A percentile compares a stretch with the other conserved stretches of the same genome.
These are phyloP conservation scores for Tetramorium parvispinum DNA, from an alignment of 1,140 invertebrate genomes.

Conservation along the genomic window DNA sequence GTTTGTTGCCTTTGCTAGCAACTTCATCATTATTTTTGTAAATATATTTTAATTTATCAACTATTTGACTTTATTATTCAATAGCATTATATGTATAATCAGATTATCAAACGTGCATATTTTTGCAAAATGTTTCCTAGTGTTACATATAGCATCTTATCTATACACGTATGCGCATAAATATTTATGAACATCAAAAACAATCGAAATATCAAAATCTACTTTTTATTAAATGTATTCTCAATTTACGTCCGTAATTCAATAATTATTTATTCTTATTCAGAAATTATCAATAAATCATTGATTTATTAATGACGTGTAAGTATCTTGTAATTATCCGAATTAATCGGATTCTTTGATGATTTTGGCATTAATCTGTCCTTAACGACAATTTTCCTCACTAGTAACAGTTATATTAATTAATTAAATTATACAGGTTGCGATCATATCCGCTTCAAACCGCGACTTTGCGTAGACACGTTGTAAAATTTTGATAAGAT, in stretches of 20 bases:
- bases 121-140: not conserved
- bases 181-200: not conserved
- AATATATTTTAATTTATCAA: not conserved
- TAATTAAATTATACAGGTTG: not conserved
- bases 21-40: not conserved
- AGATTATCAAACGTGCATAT: not conserved
- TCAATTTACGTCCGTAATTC: not conserved
- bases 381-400: not conserved
- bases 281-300: not conserved
- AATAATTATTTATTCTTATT: not conserved
- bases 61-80: not conserved
- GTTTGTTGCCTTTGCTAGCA: not conserved
- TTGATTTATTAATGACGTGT: not conserved
- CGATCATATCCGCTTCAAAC: not conserved
- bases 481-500: slow-evolving; percentile 27
- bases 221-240: not conserved
- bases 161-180: not conserved
- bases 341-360: slow-evolving; percentile 17
- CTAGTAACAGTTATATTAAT: not conserved
- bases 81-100: not conserved
- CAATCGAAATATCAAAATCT: not conserved
- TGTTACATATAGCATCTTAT: not conserved
- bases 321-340: not conserved
- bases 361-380: not conserved
- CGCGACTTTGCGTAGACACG: too few species aligned